Percentiles rank a stretch among this genome's conserved stretches.
These are phyloP conservation scores for Drosophila greeni DNA, from an alignment of 2,888 invertebrate species.

Conservation along the genomic window DNA sequence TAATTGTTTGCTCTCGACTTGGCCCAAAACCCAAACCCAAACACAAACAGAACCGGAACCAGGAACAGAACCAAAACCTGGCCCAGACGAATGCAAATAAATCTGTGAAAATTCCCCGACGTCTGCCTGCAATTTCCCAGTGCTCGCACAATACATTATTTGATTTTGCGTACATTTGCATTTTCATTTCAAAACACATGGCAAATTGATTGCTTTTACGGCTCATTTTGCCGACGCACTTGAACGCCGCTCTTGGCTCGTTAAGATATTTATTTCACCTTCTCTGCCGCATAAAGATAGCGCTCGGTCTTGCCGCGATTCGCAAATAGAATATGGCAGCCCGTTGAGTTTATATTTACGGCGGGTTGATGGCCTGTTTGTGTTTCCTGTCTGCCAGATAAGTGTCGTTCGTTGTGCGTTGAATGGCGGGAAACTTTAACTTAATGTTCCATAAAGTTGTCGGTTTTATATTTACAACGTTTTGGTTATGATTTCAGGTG, in stretches of 20 bases:
- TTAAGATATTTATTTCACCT: constrained; percentile 59
- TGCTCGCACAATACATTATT: constrained; percentile 42
- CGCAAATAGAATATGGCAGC: constrained; percentile 25
- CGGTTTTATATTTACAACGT: constrained; percentile 4
- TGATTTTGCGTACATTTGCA: constrained; percentile 60
- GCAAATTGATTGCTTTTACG: constrained; percentile 72
- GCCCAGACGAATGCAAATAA: constrained; percentile 49
- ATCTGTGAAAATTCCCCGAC: constrained; percentile 41
- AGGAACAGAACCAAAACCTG: neutral
- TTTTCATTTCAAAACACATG: constrained; percentile 69
- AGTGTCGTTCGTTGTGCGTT: constrained; percentile 24
- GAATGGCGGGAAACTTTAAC: constrained; percentile 25
- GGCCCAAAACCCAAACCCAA: constrained; percentile 23
- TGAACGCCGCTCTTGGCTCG: constrained; percentile 50
- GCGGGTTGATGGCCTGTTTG: constrained; percentile 34
- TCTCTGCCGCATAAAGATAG: constrained; percentile 46
- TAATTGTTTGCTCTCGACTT: constrained; percentile 53
- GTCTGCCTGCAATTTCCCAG: constrained; percentile 32
- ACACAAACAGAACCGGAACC: neutral
- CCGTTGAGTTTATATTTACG: constrained; percentile 3
- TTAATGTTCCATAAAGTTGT: constrained; percentile 5
- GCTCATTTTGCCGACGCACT: constrained; percentile 66
- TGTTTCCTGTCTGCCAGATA: constrained; percentile 36
- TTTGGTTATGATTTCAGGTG: neutral
- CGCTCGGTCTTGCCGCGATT: constrained; percentile 28